Conservation (phyloP, 2,797 vertebrate genomes). For the Sebastes baramenuke region DNA sequence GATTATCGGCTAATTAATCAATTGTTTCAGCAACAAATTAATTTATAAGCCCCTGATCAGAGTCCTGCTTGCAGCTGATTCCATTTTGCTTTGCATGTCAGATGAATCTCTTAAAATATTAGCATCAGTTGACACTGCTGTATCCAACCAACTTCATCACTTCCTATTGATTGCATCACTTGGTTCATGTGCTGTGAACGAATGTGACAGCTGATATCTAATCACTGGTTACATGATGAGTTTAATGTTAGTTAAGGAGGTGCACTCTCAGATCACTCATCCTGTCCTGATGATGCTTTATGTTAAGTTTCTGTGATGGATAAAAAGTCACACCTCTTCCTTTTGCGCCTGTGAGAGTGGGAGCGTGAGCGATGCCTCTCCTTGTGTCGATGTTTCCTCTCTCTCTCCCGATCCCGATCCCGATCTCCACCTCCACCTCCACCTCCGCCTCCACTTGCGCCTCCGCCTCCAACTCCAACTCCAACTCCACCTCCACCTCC, state of each 20-base stretch:
- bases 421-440: not conserved
- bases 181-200: not conserved
- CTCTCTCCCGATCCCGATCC: slow-evolving; percentile 77
- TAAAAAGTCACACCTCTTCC: slow-evolving; percentile 76
- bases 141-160: too few species aligned
- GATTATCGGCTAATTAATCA: too few species aligned
- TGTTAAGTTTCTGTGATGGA: not conserved
- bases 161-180: not conserved
- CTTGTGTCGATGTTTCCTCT: slow-evolving; percentile 84
- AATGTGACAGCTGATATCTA: not conserved
- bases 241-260: not conserved
- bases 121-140: not conserved
- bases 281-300: not conserved
- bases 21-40: not conserved
- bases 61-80: not conserved
- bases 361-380: slow-evolving; percentile 84
- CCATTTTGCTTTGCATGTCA: not conserved
- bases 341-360: slow-evolving; percentile 84
- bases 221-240: not conserved
- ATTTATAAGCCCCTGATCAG: not conserved
- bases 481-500: slow-evolving; percentile 4
- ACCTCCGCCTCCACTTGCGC: too few species aligned
- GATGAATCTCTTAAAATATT: not conserved
- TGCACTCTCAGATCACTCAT: not conserved
- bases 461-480: not conserved